Base-by-base conservation (phyloP, 2,888 invertebrate species). In the Dastarcus helophoroides region DNA sequence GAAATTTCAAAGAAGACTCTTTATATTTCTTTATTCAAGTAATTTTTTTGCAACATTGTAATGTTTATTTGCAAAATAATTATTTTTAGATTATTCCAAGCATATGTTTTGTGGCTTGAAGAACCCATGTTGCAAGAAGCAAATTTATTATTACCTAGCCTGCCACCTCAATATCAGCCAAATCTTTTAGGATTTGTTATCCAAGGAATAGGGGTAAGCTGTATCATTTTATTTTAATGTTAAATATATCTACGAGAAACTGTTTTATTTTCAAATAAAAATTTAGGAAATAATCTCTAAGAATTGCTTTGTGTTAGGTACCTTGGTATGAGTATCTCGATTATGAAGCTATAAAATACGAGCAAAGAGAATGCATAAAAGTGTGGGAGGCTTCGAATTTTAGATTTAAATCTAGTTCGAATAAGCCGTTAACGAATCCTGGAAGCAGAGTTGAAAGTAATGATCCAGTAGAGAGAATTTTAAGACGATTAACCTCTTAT, bases 91-190 rank as follows among this genome's bases (percentile, higher is more conserved):
- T 58, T 77, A 30, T 74, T 73, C 51, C 68, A 68, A 47, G 75
- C 79, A 2, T 74, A 75, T 46, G 64, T 65, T 1, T 58, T 83
- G 10, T 88, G 88, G 88, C 56, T 86, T 32, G 82, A 85, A 51
- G 86, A 86, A 48, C 76, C 79, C 0, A 64, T 75, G 35, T 62
- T 86, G 2, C 82, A 81, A 51, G 77, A 77, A 47, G 61, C 71
- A 2, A 68, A 69, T 26, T 55, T 80, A 11, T 72, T 76, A 53
- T 58, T 79, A 29, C 73, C 76, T 16, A 71, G 77, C 17, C 60
- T 85, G 22, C 82, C 85, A 5, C 72, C 76, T 0, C 78, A 81
- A 46, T 86, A 81, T 50, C 73, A 78, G 56, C 68, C 76, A 4
- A 68, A 69, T 32, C 69, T 75, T 40, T 58, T 86, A 25, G 55